Conservation (phyloP, 2,797 vertebrate species). For the Sebastes glaucus region DNA sequence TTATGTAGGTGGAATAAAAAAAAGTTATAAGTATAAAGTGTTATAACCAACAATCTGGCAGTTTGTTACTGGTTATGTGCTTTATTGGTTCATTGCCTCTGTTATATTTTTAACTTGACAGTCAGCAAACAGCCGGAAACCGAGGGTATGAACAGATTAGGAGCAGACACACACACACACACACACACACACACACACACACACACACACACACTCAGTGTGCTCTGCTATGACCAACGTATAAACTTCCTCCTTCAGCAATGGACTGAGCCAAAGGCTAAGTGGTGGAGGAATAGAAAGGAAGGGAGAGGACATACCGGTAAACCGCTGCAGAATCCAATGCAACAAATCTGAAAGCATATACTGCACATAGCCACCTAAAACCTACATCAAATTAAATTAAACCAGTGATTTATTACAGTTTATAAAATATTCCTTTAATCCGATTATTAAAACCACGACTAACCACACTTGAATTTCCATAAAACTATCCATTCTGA, state of each 20-base stretch:
- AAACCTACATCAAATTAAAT: not conserved
- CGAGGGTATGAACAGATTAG: conserved; percentile 22
- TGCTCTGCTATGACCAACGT: not conserved
- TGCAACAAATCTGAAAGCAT: not conserved
- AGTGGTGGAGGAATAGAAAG: not conserved
- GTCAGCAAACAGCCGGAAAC: conserved; percentile 52
- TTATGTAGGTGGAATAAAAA: not conserved
- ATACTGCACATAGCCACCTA: no score
- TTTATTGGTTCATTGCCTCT: conserved; percentile 29
- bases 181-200: no score
- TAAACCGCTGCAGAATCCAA: not conserved
- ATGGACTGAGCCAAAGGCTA: not conserved
- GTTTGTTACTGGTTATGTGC: not conserved
- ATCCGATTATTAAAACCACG: not conserved
- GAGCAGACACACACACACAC: not conserved
- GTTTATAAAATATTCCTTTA: not conserved
- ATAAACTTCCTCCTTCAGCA: conserved; percentile 33
- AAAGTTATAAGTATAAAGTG: no score
- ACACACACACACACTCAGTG: not conserved
- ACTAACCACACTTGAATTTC: not conserved
- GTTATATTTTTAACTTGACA: conserved; percentile 58
- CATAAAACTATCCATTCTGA: not conserved
- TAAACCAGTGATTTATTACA: not conserved
- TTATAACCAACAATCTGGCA: not conserved
- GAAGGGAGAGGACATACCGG: not conserved